Percentiles rank a stretch among this genome's conserved stretches.
Conservation (phyloP, 2,797 vertebrate species). For the Mormyrus hasselquistii region DNA sequence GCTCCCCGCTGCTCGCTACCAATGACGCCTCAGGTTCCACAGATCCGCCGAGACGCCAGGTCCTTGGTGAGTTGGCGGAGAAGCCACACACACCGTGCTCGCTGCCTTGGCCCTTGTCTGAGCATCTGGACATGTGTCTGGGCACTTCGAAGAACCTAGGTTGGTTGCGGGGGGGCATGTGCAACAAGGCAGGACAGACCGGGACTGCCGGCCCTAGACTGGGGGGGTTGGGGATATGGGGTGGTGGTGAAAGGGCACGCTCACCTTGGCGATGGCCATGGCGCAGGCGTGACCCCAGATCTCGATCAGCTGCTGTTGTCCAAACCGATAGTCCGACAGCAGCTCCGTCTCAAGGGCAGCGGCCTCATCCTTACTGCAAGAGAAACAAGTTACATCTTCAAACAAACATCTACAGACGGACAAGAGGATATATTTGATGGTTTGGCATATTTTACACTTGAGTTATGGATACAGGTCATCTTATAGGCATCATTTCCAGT, state of each 20-base stretch:
- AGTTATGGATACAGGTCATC: background rate
- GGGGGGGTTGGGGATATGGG: background rate
- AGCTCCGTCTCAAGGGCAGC: conserved; percentile 79
- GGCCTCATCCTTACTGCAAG: conserved; percentile 71
- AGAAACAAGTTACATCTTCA: conserved; percentile 23
- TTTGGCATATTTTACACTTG: background rate
- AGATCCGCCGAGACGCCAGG: background rate
- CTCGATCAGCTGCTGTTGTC: conserved; percentile 87
- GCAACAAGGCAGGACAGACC: background rate
- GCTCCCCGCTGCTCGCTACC: conserved; percentile 15
- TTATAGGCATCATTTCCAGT: background rate
- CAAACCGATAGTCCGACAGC: conserved; percentile 82
- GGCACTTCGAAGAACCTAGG: background rate
- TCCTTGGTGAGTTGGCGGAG: background rate
- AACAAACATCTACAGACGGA: background rate
- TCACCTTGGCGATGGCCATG: conserved; percentile 83
- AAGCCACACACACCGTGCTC: conserved; percentile 1
- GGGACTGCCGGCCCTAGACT: background rate
- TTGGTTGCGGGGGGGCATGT: background rate
- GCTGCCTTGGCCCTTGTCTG: background rate
- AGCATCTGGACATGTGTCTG: background rate
- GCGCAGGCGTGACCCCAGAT: conserved; percentile 88
- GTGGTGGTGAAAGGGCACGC: background rate
- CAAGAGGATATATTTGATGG: background rate
- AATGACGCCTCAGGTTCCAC: conserved; percentile 9